Evolutionary conservation across 2,113 vertebrate species (phyloP).

Genomic region (Notechis scutatus): DNA sequence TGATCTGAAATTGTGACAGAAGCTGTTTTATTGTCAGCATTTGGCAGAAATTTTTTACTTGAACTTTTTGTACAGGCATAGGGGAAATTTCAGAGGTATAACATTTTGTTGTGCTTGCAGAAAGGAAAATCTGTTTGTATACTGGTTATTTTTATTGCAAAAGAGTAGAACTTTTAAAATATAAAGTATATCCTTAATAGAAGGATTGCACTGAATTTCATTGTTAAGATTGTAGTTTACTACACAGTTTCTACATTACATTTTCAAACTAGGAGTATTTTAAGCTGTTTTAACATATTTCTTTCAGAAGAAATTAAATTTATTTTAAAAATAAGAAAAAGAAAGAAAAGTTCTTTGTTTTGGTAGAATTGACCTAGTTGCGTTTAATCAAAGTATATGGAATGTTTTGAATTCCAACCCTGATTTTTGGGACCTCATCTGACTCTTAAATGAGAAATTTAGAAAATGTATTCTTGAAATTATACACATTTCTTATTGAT

Average conservation of each 20-base stretch:
- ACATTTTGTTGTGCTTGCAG: not conserved
- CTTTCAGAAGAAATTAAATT: not conserved
- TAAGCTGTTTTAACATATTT: not conserved
- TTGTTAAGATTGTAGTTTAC: not conserved
- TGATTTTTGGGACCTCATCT: not conserved
- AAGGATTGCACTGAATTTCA: not conserved
- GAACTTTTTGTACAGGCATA: not conserved
- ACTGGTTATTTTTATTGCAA: slow-evolving; percentile 45
- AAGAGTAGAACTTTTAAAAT: slow-evolving; percentile 54
- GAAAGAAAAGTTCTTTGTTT: not conserved
- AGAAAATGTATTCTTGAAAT: not conserved
- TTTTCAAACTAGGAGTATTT: not conserved
- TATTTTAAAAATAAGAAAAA: not conserved
- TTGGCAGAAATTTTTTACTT: not conserved
- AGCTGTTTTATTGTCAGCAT: not conserved
- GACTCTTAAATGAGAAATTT: not conserved
- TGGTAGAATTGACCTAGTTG: not conserved
- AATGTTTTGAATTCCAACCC: not conserved
- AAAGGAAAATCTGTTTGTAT: slow-evolving; percentile 51
- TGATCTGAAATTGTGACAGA: not conserved
- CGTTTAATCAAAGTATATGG: not conserved
- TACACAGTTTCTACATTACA: not conserved
- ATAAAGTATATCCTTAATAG: not conserved
- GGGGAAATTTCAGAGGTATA: not conserved
- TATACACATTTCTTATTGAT: not conserved